These are phyloP conservation scores for Thecophora atra DNA, from an alignment of 2,888 invertebrate species.

Conservation along the genomic window DNA sequence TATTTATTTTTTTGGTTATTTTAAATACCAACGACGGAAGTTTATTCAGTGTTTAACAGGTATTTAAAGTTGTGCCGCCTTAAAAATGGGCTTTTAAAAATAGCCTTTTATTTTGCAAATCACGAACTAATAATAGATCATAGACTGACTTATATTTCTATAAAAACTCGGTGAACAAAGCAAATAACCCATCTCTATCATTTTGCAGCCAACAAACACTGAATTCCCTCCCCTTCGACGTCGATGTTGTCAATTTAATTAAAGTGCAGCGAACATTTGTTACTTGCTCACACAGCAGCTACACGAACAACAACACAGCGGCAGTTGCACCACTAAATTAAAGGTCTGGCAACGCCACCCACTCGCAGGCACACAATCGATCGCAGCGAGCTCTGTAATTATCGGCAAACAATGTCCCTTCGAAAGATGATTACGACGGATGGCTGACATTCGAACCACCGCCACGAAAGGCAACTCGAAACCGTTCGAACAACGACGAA, in stretches of 20 bases:
- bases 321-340: conserved; percentile 23
- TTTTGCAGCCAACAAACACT: too few relatives aligned
- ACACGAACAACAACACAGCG: conserved; percentile 10
- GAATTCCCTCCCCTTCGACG: neutral
- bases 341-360: conserved; percentile 25
- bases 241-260: neutral
- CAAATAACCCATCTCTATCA: too few relatives aligned
- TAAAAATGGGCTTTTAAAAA: too few relatives aligned
- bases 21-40: too few relatives aligned
- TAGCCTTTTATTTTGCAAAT: too few relatives aligned
- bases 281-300: neutral
- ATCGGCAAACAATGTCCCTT: conserved; percentile 48
- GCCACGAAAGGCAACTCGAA: neutral
- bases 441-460: neutral
- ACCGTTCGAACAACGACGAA: neutral
- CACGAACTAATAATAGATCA: too few relatives aligned
- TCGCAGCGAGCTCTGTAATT: conserved; percentile 46
- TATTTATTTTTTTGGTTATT: too few relatives aligned
- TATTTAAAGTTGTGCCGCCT: too few relatives aligned
- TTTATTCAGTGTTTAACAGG: too few relatives aligned
- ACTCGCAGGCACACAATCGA: conserved; percentile 22
- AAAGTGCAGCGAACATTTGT: neutral
- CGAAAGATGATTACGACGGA: conserved; percentile 42
- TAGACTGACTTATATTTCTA: too few relatives aligned
- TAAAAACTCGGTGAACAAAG: too few relatives aligned